These are phyloP conservation scores for Colletes latitarsis DNA, from an alignment of 1,140 invertebrate genomes.

Conservation along the genomic window DNA sequence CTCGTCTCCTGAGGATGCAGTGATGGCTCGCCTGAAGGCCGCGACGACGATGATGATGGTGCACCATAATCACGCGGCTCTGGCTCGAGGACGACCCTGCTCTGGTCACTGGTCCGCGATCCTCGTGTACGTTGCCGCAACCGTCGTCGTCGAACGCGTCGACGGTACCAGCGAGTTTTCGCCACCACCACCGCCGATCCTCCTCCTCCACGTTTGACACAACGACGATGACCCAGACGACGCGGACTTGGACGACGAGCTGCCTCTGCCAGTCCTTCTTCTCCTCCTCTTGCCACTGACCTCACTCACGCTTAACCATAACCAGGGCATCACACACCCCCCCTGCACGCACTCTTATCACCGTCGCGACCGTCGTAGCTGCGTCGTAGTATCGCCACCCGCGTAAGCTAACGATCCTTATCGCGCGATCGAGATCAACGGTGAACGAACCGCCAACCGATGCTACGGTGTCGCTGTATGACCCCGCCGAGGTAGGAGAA, in stretches of 20 bases:
- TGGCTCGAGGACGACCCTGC: slow-evolving; percentile 53
- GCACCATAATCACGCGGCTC: slow-evolving; percentile 70
- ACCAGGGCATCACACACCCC: slow-evolving; percentile 78
- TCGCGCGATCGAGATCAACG: slow-evolving; percentile 11
- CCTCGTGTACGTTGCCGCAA: slow-evolving; percentile 8
- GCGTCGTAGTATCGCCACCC: slow-evolving; percentile 50
- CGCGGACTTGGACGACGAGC: slow-evolving; percentile 50
- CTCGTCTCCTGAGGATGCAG: slow-evolving; percentile 51
- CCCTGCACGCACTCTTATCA: slow-evolving; percentile 59
- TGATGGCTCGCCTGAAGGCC: slow-evolving; percentile 62
- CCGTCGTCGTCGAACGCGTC: slow-evolving; percentile 20
- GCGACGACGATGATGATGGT: slow-evolving; percentile 64
- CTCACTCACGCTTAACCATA: slow-evolving; percentile 78
- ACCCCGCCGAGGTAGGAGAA: neutral
- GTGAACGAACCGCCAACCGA: slow-evolving; percentile 5
- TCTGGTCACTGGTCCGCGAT: slow-evolving; percentile 46
- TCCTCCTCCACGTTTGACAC: slow-evolving; percentile 40
- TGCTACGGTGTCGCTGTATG: neutral
- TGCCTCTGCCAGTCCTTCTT: slow-evolving; percentile 65
- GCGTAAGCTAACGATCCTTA: slow-evolving; percentile 27
- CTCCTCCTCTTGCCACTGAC: slow-evolving; percentile 74
- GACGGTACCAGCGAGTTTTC: slow-evolving; percentile 37
- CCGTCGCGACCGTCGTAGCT: slow-evolving; percentile 54
- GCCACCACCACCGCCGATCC: slow-evolving; percentile 30
- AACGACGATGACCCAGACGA: slow-evolving; percentile 37